phyloP scores from a whole-genome alignment of 2,113 vertebrate species.

The Eira barbara region DNA sequence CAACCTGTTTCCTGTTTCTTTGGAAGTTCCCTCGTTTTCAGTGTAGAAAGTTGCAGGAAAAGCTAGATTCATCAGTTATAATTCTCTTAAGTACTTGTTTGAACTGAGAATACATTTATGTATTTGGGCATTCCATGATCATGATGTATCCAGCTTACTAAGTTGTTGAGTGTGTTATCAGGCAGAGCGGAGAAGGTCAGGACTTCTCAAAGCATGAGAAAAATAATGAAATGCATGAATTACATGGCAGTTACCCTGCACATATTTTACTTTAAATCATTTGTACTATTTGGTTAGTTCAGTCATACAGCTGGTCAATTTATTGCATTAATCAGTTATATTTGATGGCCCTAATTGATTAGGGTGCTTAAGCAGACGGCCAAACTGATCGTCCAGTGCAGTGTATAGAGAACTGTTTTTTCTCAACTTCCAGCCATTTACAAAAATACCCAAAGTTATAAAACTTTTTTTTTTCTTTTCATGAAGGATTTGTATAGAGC shows the following conservation, averaged over 20 bases:
- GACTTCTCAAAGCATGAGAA: background rate
- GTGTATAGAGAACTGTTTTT: background rate
- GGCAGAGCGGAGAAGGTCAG: background rate
- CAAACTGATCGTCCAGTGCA: background rate
- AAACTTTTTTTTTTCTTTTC: background rate
- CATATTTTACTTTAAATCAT: background rate
- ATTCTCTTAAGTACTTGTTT: background rate
- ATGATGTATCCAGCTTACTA: background rate
- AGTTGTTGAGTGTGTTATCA: background rate
- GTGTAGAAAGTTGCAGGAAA: background rate
- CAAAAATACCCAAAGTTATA: background rate
- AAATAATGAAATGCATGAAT: slow-evolving; percentile 26
- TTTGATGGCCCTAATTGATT: background rate
- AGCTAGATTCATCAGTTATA: background rate
- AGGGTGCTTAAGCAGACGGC: background rate
- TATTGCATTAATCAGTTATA: background rate
- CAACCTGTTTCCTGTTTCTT: background rate
- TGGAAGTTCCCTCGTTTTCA: background rate
- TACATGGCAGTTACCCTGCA: background rate
- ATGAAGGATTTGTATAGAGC: background rate
- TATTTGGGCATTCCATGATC: background rate
- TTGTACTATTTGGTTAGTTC: background rate
- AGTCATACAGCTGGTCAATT: background rate
- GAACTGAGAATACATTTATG: background rate
- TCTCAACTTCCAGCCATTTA: background rate